Base-by-base conservation (phyloP, 64 coral and sea anemone genomes). In the Trachythela sp. region DNA sequence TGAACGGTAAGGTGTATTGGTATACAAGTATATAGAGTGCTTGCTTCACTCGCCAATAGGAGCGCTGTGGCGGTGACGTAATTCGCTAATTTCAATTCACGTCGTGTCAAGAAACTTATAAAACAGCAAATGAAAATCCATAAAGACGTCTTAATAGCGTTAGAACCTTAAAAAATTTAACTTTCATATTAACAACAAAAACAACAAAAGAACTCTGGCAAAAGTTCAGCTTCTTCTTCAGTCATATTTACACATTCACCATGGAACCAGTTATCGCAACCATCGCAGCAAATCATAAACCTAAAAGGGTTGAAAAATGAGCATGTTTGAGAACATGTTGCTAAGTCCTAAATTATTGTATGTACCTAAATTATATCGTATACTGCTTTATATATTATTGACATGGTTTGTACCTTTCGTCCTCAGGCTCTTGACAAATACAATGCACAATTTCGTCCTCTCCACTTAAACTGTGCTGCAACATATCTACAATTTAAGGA, bases 201-300 rank as follows among this genome's bases (percentile, higher is more conserved):
- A 37, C 30, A 80, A 80, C 75, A 77, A 80, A 36, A 80, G 20
- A 80, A 80, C 20, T 80, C 11, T 35, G 75, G 75, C 75, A 80
- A 80, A 80, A 80, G 75, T 80, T 80, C 75, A 13, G 75, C 75
- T 80, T 80, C 75, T 80, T 80, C 75, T 80, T 80, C 75, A 18
- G 75, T 36, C 8, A 40, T 80, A 80, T 80, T 80, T 80, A 80
- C 30, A 80, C 75, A 80, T 35, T 80, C 75, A 77, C 71, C 71
- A 77, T 77, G 71, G 31, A 77, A 80, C 75, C 75, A 80, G 37
- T 36, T 80, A 37, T 40, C 75, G 34, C 75, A 80, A 37, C 3
- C 75, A 80, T 80, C 11, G 9, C 75, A 80, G 34, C 75, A 80
- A 80, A 80, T 80, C 75, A 80, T 80, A 80, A 80, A 80, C 33